phyloP scores from a whole-genome alignment of 1,140 invertebrate genomes.

The Steinernema khuongi region DNA sequence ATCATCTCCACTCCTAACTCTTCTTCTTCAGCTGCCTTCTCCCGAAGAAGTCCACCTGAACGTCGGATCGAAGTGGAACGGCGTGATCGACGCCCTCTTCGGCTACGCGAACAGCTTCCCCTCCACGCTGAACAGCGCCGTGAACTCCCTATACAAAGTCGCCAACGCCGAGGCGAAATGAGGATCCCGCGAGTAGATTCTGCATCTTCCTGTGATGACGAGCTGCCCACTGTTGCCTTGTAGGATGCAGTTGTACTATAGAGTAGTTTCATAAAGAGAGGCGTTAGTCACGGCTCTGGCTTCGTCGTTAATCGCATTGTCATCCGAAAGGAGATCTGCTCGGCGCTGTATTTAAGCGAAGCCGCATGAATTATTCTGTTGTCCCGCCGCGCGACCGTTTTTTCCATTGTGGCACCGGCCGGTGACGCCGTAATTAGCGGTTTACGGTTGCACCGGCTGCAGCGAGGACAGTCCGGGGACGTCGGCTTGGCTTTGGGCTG shows the following conservation, averaged over 20 bases:
- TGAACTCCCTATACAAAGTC: not conserved
- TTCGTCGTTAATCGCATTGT: not conserved
- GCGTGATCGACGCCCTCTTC: not conserved
- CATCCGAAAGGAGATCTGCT: not conserved
- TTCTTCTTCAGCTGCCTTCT: constrained; percentile 13
- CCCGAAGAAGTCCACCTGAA: constrained; percentile 7
- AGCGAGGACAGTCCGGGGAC: too few species aligned
- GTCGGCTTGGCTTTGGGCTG: too few species aligned
- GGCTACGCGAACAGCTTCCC: not conserved
- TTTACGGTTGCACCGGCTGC: not conserved
- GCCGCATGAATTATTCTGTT: not conserved
- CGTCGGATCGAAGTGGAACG: not conserved
- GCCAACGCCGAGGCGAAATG: not conserved
- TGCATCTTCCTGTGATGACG: not conserved
- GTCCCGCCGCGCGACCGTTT: not conserved
- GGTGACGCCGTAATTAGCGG: not conserved
- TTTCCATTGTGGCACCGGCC: not conserved
- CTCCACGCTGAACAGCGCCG: not conserved
- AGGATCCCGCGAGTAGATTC: not conserved
- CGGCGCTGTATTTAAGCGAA: not conserved
- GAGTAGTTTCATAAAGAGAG: not conserved
- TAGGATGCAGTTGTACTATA: not conserved
- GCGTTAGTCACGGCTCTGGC: not conserved
- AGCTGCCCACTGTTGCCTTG: not conserved
- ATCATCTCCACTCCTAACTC: too few species aligned